A percentile compares a stretch with the other conserved stretches of the same genome.
Conservation (phyloP, 2,797 vertebrate species). For the Amniataba percoides region DNA sequence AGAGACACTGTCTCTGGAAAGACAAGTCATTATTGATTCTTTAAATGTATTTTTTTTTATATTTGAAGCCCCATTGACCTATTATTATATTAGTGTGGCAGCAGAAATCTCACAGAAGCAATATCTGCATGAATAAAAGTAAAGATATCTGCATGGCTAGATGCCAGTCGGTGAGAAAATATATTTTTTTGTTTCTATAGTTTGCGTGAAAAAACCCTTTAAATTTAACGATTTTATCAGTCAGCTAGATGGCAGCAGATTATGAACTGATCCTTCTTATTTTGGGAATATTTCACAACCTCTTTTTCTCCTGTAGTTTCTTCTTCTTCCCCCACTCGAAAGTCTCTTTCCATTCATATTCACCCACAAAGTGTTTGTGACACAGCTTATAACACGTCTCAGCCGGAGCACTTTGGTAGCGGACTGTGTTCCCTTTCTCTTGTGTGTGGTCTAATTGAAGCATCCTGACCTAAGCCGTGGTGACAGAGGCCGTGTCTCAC, state of each 20-base stretch:
- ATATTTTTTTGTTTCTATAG: not conserved
- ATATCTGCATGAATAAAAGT: slow-evolving; percentile 29
- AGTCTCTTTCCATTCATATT: slow-evolving; percentile 62
- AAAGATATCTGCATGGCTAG: slow-evolving; percentile 9
- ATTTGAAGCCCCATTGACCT: slow-evolving; percentile 12
- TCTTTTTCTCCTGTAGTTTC: slow-evolving; percentile 23
- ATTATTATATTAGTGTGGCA: slow-evolving; percentile 11
- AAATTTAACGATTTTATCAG: slow-evolving; percentile 25
- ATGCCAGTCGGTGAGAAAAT: not conserved
- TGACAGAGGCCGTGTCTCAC: slow-evolving; percentile 76
- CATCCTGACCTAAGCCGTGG: slow-evolving; percentile 59
- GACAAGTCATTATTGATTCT: slow-evolving; percentile 10
- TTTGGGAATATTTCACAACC: slow-evolving; percentile 30
- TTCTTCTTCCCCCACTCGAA: slow-evolving; percentile 53
- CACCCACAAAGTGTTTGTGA: slow-evolving; percentile 66
- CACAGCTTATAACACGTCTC: slow-evolving; percentile 51
- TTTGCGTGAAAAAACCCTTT: slow-evolving; percentile 20
- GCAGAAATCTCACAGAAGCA: not conserved
- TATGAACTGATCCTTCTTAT: slow-evolving; percentile 5
- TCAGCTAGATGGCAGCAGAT: slow-evolving; percentile 20
- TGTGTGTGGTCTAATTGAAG: slow-evolving; percentile 54
- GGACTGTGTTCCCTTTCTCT: slow-evolving; percentile 45
- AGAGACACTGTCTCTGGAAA: slow-evolving; percentile 3
- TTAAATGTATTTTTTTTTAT: slow-evolving; percentile 3
- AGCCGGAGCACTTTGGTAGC: slow-evolving; percentile 60